These are phyloP conservation scores for Mesopsocus fuscifrons DNA, from an alignment of 2,888 invertebrate species.

Conservation along the genomic window DNA sequence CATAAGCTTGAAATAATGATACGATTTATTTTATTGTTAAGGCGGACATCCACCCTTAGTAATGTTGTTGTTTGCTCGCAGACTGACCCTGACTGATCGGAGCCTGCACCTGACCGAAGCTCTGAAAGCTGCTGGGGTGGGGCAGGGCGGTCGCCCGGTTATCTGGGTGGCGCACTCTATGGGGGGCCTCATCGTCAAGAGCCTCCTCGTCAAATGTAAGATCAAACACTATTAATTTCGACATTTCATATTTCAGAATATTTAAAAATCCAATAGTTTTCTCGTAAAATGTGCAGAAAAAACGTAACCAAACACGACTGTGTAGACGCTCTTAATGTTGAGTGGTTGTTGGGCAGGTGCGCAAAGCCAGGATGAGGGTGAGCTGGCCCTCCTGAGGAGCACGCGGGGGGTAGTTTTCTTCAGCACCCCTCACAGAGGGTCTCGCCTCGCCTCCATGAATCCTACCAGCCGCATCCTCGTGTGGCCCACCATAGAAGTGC, in stretches of 20 bases:
- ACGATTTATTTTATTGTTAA: too few relatives aligned
- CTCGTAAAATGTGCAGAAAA: too few relatives aligned
- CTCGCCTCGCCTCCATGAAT: conserved; percentile 52
- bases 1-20: too few relatives aligned
- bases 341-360: too few relatives aligned
- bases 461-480: conserved; percentile 58
- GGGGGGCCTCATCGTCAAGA: conserved; percentile 85
- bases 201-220: conserved; percentile 49
- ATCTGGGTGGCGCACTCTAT: conserved; percentile 92
- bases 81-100: conserved; percentile 37
- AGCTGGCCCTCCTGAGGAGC: conserved; percentile 40
- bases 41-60: too few relatives aligned
- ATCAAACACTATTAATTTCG: background rate
- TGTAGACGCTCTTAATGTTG: too few relatives aligned
- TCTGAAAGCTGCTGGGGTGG: conserved; percentile 53
- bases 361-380: conserved; percentile 15
- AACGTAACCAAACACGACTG: too few relatives aligned
- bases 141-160: conserved; percentile 63
- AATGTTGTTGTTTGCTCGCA: too few relatives aligned
- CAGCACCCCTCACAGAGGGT: conserved; percentile 79
- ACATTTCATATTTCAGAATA: too few relatives aligned
- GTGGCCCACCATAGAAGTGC: conserved; percentile 76
- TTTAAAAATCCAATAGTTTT: too few relatives aligned
- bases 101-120: conserved; percentile 45
- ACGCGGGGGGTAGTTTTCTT: conserved; percentile 73